Conservation (phyloP, 2,797 vertebrate species). For the Gambelia wislizenii region DNA sequence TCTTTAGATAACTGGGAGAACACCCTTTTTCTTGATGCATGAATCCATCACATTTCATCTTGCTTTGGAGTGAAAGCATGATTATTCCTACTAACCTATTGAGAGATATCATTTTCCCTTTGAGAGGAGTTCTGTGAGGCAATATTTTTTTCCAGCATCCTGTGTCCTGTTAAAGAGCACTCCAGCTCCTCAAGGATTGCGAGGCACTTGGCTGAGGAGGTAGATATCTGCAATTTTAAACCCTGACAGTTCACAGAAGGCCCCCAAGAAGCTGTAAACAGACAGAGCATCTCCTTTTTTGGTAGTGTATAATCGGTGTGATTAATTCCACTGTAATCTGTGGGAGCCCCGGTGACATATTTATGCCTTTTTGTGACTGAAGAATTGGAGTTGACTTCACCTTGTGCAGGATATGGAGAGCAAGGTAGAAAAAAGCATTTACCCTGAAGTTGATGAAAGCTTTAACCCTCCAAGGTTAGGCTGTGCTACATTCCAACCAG, state of each 20-base stretch:
- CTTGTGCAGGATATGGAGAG: neutral
- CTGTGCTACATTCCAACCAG: neutral
- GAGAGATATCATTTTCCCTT: neutral
- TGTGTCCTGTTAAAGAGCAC: conserved; percentile 53
- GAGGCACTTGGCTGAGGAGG: conserved; percentile 40
- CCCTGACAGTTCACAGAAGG: conserved; percentile 50
- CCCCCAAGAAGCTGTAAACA: conserved; percentile 56
- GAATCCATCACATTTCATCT: neutral
- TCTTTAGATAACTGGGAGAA: conserved; percentile 11
- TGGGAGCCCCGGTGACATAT: conserved; percentile 53
- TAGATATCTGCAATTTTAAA: conserved; percentile 67
- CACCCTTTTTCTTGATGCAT: neutral
- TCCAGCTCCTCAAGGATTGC: conserved; percentile 47
- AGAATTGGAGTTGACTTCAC: conserved; percentile 50
- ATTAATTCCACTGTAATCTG: conserved; percentile 73
- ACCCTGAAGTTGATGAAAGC: neutral
- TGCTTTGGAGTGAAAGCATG: neutral
- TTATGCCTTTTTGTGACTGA: conserved; percentile 57
- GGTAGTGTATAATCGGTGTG: conserved; percentile 70
- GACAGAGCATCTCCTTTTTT: conserved; percentile 77
- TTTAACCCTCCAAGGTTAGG: conserved; percentile 8
- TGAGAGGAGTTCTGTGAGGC: conserved; percentile 49
- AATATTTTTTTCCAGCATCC: conserved; percentile 55
- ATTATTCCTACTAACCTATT: conserved; percentile 43
- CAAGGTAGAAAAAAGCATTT: neutral